Evolutionary conservation across 1,140 invertebrate species (phyloP).

Genomic region (Drosophila sturtevanti): DNA sequence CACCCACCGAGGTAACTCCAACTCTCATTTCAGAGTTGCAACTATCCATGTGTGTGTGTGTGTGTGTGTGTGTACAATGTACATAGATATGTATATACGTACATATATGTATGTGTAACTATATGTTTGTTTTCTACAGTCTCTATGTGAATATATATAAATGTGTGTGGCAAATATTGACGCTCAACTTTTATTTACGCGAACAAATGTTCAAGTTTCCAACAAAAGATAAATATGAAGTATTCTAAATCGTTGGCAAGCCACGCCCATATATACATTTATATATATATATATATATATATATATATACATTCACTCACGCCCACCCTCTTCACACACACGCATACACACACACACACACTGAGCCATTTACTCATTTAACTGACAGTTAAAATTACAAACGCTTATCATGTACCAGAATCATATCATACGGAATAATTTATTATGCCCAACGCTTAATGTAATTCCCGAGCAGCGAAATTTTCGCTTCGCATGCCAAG

Average conservation of each 20-base stretch:
- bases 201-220: constrained; percentile 78
- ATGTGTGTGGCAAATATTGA: constrained; percentile 66
- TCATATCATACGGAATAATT: constrained; percentile 82
- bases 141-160: background rate
- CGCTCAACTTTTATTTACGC: constrained; percentile 78
- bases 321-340: background rate
- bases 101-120: constrained; percentile 1
- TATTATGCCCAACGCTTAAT: constrained; percentile 80
- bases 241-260: constrained; percentile 74
- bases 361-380: constrained; percentile 75
- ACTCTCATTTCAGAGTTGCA: constrained; percentile 46
- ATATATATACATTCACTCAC: background rate
- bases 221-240: constrained; percentile 79
- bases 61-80: constrained; percentile 15
- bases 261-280: constrained; percentile 24
- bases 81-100: constrained; percentile 26
- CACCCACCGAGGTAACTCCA: constrained; percentile 38
- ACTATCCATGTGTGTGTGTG: constrained; percentile 42
- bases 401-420: constrained; percentile 81
- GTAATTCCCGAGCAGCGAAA: constrained; percentile 74
- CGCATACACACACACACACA: background rate
- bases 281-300: background rate
- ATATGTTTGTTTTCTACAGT: background rate
- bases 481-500: constrained; percentile 45
- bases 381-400: constrained; percentile 82